Evolutionary conservation across 2,113 vertebrate genomes (phyloP), one percentile per base, ranked within the genome.

Genomic region (Fregetta grallaria): DNA sequence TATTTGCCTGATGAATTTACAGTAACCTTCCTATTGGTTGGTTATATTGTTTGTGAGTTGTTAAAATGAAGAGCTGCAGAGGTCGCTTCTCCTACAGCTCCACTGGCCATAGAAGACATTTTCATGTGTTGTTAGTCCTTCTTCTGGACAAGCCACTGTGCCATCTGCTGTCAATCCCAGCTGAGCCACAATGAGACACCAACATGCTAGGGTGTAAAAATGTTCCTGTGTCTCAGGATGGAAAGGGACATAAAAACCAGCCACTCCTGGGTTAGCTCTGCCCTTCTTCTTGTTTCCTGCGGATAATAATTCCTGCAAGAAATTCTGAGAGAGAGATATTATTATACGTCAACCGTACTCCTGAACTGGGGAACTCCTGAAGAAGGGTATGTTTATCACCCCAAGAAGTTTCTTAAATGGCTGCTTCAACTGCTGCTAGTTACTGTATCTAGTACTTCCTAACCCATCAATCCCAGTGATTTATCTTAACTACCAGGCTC

Each of bases 1-100:
- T 89, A 89, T 78, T 87, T 92, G 61, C 66, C 80, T 91, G 70
- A 84, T 88, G 53, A 92, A 87, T 94, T 89, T 93, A 66, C 52
- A 88, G 56, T 77, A 91, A 55, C 18, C 42, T 91, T 80, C 44
- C 63, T 82, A 21, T 59, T 63, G 40, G 56, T 59, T 92, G 40
- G 21, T 67, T 91, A 26, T 56, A 71, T 77, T 75, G 22, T 85
- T 67, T 87, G 38, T 67, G 83, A 72, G 36, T 45, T 78, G 44
- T 38, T 92, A 79, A 52, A 1, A 1, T 72, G 65, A 70, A 76
- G 53, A 92, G 73, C 52, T 89, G 83, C 36, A 40, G 40, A 87
- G 30, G 8, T 89, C 52, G 74, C 81, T 85, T 92, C 18, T 88
- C 61, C 30, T 89, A 26, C 45, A 94, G 86, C 83, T 83, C 45